A percentile compares a stretch with the other conserved stretches of the same genome.
These are phyloP conservation scores for Cylloceria caligata DNA, from an alignment of 2,888 invertebrate species.

Conservation along the genomic window DNA sequence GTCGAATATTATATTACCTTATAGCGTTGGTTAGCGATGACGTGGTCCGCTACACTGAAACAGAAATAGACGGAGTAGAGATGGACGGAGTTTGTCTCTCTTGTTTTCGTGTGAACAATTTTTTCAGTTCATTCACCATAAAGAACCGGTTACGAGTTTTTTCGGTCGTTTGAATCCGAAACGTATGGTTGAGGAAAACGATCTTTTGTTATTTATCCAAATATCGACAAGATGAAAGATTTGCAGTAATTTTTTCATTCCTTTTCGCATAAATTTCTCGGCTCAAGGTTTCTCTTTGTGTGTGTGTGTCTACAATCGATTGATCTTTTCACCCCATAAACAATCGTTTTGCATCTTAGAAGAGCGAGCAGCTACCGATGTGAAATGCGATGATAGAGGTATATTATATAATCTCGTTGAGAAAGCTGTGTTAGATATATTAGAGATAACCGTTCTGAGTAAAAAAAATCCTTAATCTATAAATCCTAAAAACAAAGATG, in stretches of 20 bases:
- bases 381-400: background rate
- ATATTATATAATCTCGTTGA: background rate
- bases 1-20: slow-evolving; percentile 17
- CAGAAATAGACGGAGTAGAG: no score
- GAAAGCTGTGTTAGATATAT: background rate
- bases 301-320: background rate
- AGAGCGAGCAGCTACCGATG: background rate
- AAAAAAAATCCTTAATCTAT: no score
- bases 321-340: background rate
- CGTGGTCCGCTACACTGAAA: no score
- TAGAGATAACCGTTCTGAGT: no score
- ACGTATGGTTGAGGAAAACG: background rate
- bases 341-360: background rate
- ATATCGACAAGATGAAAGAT: background rate
- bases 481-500: no score
- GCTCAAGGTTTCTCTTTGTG: background rate
- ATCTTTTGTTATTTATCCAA: background rate
- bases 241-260: background rate
- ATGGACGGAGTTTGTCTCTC: no score
- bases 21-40: background rate
- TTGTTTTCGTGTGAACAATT: no score
- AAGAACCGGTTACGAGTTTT: background rate
- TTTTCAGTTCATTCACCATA: slow-evolving; percentile 5
- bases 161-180: slow-evolving; percentile 11
- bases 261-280: background rate